Conservation (phyloP, 2,797 vertebrate genomes). For the Danio albolineatus region DNA sequence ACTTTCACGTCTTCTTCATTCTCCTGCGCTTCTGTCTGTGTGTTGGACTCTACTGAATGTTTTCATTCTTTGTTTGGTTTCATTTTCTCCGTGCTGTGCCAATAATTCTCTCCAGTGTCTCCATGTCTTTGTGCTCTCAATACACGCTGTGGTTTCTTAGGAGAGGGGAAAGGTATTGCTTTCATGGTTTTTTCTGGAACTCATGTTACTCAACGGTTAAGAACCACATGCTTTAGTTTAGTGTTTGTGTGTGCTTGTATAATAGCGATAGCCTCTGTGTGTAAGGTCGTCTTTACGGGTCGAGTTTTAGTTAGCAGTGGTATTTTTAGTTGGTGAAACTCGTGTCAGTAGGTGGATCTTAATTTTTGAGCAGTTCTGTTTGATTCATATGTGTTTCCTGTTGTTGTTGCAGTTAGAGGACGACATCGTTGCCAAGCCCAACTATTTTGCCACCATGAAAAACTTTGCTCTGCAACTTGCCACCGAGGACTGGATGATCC, state of each 20-base stretch:
- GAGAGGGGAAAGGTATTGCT: conserved; percentile 60
- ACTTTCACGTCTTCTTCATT: neutral
- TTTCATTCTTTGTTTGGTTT: conserved; percentile 7
- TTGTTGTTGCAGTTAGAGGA: conserved; percentile 89
- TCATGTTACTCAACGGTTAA: conserved; percentile 14
- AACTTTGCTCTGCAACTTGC: conserved; percentile 97
- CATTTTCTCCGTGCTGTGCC: conserved; percentile 31
- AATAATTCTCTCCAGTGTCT: conserved; percentile 43
- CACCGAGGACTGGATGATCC: conserved; percentile 99
- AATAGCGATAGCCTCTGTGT: neutral
- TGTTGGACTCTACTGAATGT: conserved; percentile 3
- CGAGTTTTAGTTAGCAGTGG: conserved; percentile 1
- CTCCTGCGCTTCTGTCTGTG: conserved; percentile 4
- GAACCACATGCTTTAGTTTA: neutral
- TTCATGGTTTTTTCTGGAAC: conserved; percentile 52
- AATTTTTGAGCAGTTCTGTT: conserved; percentile 2
- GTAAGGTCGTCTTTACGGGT: neutral
- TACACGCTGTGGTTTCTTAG: conserved; percentile 45
- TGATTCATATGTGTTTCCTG: conserved; percentile 26
- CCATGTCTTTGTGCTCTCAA: conserved; percentile 52
- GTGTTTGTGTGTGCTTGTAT: conserved; percentile 11
- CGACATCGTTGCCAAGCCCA: conserved; percentile 97
- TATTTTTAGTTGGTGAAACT: neutral
- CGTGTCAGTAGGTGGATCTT: neutral
- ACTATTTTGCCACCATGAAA: conserved; percentile 99